phyloP scores from a whole-genome alignment of 92 coral and sea anemone genomes.

The Epizoanthus ramosus region DNA sequence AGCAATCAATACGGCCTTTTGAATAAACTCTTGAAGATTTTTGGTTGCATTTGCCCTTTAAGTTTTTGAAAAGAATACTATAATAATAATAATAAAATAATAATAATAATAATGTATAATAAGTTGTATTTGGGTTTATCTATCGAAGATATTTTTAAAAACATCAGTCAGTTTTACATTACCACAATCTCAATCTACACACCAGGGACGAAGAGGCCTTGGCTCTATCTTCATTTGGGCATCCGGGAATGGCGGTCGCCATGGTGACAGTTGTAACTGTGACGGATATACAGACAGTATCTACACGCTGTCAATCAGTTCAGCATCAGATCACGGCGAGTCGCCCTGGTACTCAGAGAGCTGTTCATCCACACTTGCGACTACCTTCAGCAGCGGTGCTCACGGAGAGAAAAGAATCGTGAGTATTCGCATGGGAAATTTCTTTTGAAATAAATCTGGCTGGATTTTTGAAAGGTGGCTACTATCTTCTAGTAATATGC shows the following conservation, averaged over 20 bases:
- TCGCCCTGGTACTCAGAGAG: slow-evolving; percentile 99
- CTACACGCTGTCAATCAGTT: slow-evolving; percentile 97
- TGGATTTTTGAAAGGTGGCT: too few species aligned
- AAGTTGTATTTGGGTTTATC: too few species aligned
- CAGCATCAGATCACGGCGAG: slow-evolving; percentile 96
- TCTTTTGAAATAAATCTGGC: not conserved
- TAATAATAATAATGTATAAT: too few species aligned
- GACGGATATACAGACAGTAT: slow-evolving; percentile 99
- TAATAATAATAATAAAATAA: too few species aligned
- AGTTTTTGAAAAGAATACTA: too few species aligned
- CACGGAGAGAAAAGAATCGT: slow-evolving; percentile 90
- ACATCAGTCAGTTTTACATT: not conserved
- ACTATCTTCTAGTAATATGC: too few species aligned
- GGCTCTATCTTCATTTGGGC: slow-evolving; percentile 99
- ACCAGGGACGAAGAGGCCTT: slow-evolving; percentile 90
- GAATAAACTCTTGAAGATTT: too few species aligned
- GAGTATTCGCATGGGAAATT: slow-evolving; percentile 40
- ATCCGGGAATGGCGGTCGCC: slow-evolving; percentile 98
- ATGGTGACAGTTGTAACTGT: slow-evolving; percentile 96
- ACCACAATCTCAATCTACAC: not conserved
- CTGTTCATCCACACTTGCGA: slow-evolving; percentile 96
- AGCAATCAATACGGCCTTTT: too few species aligned
- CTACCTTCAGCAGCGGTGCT: slow-evolving; percentile 97
- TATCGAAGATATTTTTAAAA: too few species aligned
- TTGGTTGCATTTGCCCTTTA: too few species aligned